Percentiles rank a stretch among this genome's conserved stretches.
These are phyloP conservation scores for Campylomormyrus tamandua DNA, from an alignment of 2,113 vertebrate genomes.

Conservation along the genomic window DNA sequence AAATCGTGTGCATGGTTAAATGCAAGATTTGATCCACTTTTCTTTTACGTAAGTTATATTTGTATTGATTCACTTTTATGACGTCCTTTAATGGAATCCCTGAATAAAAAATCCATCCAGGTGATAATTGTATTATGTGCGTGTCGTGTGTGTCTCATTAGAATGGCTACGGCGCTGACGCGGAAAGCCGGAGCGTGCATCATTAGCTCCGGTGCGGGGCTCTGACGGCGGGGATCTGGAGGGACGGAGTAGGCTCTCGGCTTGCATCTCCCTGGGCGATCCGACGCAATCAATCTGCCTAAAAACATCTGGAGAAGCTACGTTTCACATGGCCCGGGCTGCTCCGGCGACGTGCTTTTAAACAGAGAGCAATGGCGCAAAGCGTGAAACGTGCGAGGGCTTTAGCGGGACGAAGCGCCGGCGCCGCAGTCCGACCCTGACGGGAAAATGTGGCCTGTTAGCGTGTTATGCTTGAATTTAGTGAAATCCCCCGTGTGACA, in stretches of 20 bases:
- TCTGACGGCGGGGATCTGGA: not conserved
- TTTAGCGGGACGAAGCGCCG: not conserved
- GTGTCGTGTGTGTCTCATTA: not conserved
- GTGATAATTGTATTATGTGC: not conserved
- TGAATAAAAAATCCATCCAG: not conserved
- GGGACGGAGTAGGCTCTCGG: not conserved
- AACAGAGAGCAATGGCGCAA: not conserved
- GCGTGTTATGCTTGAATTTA: not conserved
- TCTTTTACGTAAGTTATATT: not conserved
- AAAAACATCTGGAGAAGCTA: conserved; percentile 6
- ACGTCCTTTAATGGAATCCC: not conserved
- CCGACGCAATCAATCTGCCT: not conserved
- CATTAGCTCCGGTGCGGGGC: not conserved
- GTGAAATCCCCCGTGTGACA: not conserved
- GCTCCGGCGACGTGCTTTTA: not conserved
- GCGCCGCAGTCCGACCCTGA: not conserved
- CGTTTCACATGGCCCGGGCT: not conserved
- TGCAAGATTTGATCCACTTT: not conserved
- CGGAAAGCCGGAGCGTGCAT: not conserved
- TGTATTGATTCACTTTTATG: not conserved
- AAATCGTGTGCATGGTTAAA: not conserved
- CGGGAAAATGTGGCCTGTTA: not conserved
- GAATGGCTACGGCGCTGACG: not conserved
- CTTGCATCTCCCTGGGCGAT: not conserved
- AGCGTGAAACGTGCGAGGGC: not conserved